Evolutionary conservation across 2,113 vertebrate species (phyloP).

Genomic region (Oncorhynchus keta): DNA sequence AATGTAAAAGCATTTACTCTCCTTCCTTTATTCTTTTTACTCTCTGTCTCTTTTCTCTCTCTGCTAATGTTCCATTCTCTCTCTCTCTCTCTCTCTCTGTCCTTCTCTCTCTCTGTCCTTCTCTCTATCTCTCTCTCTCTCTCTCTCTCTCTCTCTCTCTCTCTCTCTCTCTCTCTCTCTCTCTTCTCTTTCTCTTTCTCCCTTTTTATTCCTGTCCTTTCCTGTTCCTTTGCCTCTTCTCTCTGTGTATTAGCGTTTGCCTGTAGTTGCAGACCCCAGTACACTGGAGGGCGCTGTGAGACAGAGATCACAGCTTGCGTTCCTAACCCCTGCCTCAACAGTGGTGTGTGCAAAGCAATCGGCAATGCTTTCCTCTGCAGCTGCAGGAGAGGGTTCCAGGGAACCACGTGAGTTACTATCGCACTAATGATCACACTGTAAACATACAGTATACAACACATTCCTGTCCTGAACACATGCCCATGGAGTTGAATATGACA

Average conservation of each 20-base stretch:
- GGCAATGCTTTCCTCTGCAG: constrained; percentile 92
- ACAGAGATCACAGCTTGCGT: constrained; percentile 91
- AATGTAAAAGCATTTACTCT: neutral
- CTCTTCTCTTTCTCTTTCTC: neutral
- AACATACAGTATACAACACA: neutral
- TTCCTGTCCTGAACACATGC: neutral
- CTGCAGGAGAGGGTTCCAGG: constrained; percentile 89
- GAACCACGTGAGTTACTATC: constrained; percentile 82
- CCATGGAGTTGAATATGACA: neutral
- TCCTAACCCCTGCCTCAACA: constrained; percentile 91
- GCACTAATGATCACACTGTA: no score
- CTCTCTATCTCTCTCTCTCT: neutral
- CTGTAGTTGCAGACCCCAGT: constrained; percentile 87
- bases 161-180: no score
- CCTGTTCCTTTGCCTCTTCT: neutral
- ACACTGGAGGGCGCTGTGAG: constrained; percentile 92
- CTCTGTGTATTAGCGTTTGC: constrained; percentile 80
- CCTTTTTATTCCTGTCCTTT: neutral
- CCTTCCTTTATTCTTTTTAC: neutral
- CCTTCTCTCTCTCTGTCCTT: neutral
- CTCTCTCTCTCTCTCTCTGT: neutral
- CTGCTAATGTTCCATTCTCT: neutral
- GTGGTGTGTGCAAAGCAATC: constrained; percentile 87
- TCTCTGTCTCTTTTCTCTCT: neutral
- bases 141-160: no score